phyloP scores from a whole-genome alignment of 2,113 vertebrate genomes.

The Tupaia tana region DNA sequence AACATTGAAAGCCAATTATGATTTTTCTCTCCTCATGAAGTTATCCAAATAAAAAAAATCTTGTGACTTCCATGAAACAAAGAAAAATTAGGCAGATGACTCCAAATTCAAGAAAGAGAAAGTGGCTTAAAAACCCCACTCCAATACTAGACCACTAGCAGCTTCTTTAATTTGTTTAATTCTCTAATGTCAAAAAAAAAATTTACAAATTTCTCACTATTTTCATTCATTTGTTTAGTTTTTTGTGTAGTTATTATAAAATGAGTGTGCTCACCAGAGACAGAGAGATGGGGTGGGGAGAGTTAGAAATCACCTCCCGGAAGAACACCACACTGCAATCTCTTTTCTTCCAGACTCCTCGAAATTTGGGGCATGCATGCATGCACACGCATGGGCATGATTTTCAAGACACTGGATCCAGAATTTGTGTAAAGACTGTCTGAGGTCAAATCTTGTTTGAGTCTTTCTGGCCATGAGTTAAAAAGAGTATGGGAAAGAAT shows the following conservation, averaged over 20 bases:
- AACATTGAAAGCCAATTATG: constrained; percentile 7
- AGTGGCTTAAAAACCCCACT: constrained; percentile 40
- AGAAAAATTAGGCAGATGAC: neutral
- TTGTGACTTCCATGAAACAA: constrained; percentile 48
- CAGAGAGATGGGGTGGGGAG: too few relatives aligned
- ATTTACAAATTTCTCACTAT: constrained; percentile 57
- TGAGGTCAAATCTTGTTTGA: constrained; percentile 51
- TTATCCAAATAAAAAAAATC: neutral
- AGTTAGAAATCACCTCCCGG: too few relatives aligned
- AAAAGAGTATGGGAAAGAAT: neutral
- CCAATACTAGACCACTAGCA: constrained; percentile 14
- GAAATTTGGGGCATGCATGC: too few relatives aligned
- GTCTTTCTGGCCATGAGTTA: neutral
- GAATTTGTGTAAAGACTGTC: constrained; percentile 51
- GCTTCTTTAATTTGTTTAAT: constrained; percentile 54
- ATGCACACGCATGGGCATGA: too few relatives aligned
- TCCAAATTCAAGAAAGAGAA: constrained; percentile 31
- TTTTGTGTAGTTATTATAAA: too few relatives aligned
- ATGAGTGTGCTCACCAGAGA: too few relatives aligned
- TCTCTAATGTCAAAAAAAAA: constrained; percentile 60
- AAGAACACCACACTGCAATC: too few relatives aligned
- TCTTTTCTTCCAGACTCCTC: too few relatives aligned
- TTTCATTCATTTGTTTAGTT: constrained; percentile 21
- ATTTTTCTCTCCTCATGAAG: neutral
- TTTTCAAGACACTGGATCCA: too few relatives aligned